A percentile compares a stretch with the other conserved stretches of the same genome.
Evolutionary conservation across 1,140 invertebrate species (phyloP).

Genomic region (Apocrypta bakeri): DNA sequence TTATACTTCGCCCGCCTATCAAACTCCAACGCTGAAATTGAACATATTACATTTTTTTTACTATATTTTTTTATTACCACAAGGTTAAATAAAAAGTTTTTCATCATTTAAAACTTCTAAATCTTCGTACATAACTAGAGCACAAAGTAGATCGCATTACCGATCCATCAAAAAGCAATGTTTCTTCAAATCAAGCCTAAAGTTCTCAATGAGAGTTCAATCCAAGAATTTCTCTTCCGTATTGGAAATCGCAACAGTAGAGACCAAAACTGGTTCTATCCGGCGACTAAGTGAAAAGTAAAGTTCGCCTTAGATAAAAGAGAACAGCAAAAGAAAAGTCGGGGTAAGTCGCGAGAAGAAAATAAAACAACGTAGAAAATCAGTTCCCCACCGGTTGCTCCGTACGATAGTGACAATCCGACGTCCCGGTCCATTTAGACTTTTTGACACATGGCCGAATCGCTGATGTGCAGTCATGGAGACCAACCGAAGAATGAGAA

Average conservation of each 20-base stretch:
- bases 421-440: slow-evolving; percentile 23
- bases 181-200: background rate
- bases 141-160: background rate
- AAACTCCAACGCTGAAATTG: too few relatives aligned
- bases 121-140: too few relatives aligned
- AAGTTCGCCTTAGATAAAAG: slow-evolving; percentile 7
- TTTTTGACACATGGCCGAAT: background rate
- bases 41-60: too few relatives aligned
- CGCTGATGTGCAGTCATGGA: background rate
- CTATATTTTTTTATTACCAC: too few relatives aligned
- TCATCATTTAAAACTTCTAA: too few relatives aligned
- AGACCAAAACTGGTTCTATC: background rate
- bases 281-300: slow-evolving; percentile 25
- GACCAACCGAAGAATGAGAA: background rate
- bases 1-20: too few relatives aligned
- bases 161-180: background rate
- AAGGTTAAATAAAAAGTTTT: too few relatives aligned
- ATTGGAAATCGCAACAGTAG: background rate
- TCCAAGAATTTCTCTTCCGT: background rate
- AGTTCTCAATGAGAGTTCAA: background rate
- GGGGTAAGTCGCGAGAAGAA: background rate
- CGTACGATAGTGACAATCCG: background rate
- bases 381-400: slow-evolving; percentile 17
- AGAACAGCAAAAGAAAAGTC: background rate
- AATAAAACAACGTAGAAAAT: background rate